phyloP scores from a whole-genome alignment of 2,113 vertebrate species.

The Solenodon paradoxus region DNA sequence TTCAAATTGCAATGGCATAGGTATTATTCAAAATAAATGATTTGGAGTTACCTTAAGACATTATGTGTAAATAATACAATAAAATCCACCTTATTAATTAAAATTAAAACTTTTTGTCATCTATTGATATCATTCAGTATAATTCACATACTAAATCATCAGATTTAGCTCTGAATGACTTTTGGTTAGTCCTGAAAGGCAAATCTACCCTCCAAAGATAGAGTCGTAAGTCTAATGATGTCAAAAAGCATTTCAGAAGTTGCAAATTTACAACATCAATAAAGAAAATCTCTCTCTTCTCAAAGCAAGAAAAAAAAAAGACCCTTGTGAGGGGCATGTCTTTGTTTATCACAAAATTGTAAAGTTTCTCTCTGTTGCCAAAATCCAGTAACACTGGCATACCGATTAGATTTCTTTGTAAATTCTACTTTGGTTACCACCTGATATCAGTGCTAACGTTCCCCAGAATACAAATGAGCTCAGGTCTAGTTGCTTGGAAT shows the following conservation, averaged over 20 bases:
- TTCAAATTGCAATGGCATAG: neutral
- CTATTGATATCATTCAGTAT: conserved; percentile 37
- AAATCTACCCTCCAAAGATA: neutral
- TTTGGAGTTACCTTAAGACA: conserved; percentile 38
- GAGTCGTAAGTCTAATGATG: neutral
- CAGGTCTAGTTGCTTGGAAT: conserved; percentile 20
- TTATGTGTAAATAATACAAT: conserved; percentile 40
- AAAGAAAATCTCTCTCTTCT: neutral
- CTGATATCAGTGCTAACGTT: neutral
- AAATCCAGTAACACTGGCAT: neutral
- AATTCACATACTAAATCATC: conserved; percentile 45
- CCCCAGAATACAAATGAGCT: neutral
- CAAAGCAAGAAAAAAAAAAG: neutral
- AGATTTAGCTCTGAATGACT: neutral
- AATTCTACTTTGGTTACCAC: neutral
- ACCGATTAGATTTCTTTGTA: neutral
- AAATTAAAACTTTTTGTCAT: conserved; percentile 60
- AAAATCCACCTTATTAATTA: conserved; percentile 54
- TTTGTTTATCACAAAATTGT: neutral
- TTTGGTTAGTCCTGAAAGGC: neutral
- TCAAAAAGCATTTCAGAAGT: neutral
- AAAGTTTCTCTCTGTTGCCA: neutral
- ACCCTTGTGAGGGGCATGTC: neutral
- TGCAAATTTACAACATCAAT: neutral
- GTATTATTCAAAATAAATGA: conserved; percentile 2